Conservation (phyloP, 1,140 invertebrate genomes). For the Zaprionus africanus region DNA sequence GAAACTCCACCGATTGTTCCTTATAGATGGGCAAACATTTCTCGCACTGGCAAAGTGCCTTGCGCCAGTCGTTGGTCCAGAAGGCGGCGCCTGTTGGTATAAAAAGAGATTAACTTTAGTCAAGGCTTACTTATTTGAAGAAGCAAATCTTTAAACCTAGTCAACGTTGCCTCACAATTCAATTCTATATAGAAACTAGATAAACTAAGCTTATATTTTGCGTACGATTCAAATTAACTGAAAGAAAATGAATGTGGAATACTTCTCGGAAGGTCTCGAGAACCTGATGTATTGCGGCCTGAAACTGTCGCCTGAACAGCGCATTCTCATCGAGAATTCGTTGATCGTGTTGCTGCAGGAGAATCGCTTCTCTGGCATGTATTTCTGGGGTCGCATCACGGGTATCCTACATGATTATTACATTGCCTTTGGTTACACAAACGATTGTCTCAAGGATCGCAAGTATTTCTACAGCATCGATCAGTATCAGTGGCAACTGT, state of each 20-base stretch:
- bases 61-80: constrained; percentile 90
- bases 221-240: constrained; percentile 33
- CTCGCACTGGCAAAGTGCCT: constrained; percentile 89
- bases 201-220: constrained; percentile 21
- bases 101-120: not conserved
- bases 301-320: constrained; percentile 88
- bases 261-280: constrained; percentile 73
- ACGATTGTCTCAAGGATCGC: constrained; percentile 87
- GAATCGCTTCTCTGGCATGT: constrained; percentile 90
- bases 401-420: constrained; percentile 89
- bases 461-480: constrained; percentile 90
- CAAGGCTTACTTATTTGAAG: not conserved
- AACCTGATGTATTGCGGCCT: constrained; percentile 85
- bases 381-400: constrained; percentile 90
- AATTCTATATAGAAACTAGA: constrained; percentile 4
- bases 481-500: constrained; percentile 88
- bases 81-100: constrained; percentile 85
- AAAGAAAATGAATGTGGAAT: constrained; percentile 74
- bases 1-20: constrained; percentile 88
- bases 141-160: not conserved
- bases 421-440: constrained; percentile 89
- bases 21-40: constrained; percentile 89
- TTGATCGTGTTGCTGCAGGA: constrained; percentile 89
- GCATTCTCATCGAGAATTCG: constrained; percentile 88
- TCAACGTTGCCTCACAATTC: constrained; percentile 4